A percentile compares a stretch with the other conserved stretches of the same genome.
phyloP scores from a whole-genome alignment of 2,888 invertebrate species.

The Diploptera punctata region DNA sequence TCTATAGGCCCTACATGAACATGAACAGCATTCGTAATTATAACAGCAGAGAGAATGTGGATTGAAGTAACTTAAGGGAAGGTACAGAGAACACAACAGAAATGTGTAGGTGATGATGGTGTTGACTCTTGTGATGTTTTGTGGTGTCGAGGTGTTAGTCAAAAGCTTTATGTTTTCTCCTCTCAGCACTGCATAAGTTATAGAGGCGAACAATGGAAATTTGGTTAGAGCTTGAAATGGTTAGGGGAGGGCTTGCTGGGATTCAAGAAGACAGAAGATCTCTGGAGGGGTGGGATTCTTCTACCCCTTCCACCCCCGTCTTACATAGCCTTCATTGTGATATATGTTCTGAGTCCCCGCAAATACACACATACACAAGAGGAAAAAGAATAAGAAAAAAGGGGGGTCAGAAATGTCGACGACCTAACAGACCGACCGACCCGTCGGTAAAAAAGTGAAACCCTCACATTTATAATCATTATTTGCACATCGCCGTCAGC shows the following conservation, averaged over 20 bases:
- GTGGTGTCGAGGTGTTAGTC: background rate
- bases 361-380: constrained; percentile 20
- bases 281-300: background rate
- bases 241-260: background rate
- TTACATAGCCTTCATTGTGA: constrained; percentile 32
- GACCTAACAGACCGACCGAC: constrained; percentile 26
- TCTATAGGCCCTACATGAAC: too few relatives aligned
- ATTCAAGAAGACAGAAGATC: background rate
- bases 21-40: too few relatives aligned
- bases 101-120: background rate
- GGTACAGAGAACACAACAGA: background rate
- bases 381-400: background rate
- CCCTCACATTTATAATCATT: constrained; percentile 44
- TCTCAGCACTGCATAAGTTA: constrained; percentile 21
- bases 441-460: constrained; percentile 29
- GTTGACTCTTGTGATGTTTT: background rate
- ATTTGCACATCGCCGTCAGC: constrained; percentile 44
- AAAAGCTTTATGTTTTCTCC: background rate
- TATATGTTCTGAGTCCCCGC: constrained; percentile 29
- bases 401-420: constrained; percentile 30
- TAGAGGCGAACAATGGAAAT: constrained; percentile 22
- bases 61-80: too few relatives aligned
- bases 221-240: constrained; percentile 17
- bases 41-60: too few relatives aligned
- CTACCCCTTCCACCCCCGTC: background rate